Evolutionary conservation across 1,140 invertebrate species (phyloP).

Genomic region (Thaumetopoea pityocampa): DNA sequence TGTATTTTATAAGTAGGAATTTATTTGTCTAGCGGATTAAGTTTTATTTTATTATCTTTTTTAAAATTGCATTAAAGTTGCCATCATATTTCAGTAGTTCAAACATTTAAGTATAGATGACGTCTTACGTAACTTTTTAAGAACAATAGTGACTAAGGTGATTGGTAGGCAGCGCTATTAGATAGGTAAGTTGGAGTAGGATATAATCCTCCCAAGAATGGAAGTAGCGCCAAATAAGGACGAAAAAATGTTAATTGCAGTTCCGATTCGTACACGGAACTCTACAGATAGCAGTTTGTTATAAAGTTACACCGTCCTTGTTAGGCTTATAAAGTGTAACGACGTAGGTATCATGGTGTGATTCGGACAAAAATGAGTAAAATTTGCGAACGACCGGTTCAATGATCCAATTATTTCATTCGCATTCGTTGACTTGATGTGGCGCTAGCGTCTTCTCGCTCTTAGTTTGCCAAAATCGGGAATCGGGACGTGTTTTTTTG

Average conservation of each 20-base stretch:
- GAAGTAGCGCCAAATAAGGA: slow-evolving; percentile 43
- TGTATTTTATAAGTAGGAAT: no score
- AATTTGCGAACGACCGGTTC: slow-evolving; percentile 30
- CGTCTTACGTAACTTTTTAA: slow-evolving; percentile 22
- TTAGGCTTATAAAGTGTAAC: slow-evolving; percentile 5
- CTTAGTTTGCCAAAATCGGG: slow-evolving; percentile 50
- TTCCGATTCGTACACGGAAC: slow-evolving; percentile 19
- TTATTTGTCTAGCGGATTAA: no score
- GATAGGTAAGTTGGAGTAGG: no score
- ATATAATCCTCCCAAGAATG: slow-evolving; percentile 48
- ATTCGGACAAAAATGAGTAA: slow-evolving; percentile 21
- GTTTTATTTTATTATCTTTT: no score
- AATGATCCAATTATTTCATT: slow-evolving; percentile 58
- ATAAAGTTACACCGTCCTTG: slow-evolving; percentile 1
- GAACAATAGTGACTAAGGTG: slow-evolving; percentile 30
- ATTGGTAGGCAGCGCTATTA: slow-evolving; percentile 47
- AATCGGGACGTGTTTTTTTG: slow-evolving; percentile 56
- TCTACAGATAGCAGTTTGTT: slow-evolving; percentile 3
- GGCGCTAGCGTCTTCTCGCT: slow-evolving; percentile 62
- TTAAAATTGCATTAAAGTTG: neutral
- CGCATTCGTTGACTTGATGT: slow-evolving; percentile 48
- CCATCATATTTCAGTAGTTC: slow-evolving; percentile 4
- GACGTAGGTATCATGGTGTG: slow-evolving; percentile 5
- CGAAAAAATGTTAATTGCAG: slow-evolving; percentile 34
- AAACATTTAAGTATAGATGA: slow-evolving; percentile 28